Evolutionary conservation across 2,888 invertebrate species (phyloP), one percentile per base, ranked within the genome.

Genomic region (Diarsia brunnea): DNA sequence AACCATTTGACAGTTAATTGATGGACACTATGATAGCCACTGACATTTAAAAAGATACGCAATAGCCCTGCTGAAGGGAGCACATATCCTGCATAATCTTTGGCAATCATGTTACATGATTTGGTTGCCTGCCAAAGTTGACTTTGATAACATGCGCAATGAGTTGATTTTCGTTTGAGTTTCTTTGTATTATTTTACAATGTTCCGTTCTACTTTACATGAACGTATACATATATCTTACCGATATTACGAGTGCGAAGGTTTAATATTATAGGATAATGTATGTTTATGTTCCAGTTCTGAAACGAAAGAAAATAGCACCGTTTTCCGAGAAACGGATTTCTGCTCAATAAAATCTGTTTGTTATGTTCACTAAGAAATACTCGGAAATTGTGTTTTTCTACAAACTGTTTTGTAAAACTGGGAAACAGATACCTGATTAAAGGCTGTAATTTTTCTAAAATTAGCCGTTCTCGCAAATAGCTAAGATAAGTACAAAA

Each of bases 401-500:
- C 5, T 24, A 24, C 16, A 47, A 21, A 12, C 8, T 5, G 4
- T 73, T 49, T 55, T 27, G 27, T 49, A 27, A 24, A 10, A 47
- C 38, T 73, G 24, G 19, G 21, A 27, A 49, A 12, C 10, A 38
- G n/a, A 43, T 58, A 53, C 21, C 47, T 47, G 38, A 63, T 61
- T 12, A 69, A n/a, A 69, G 4, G 47, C 45, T 38, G n/a, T 49
- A 19, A 69, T 69, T 63, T n/a, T 12, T 73, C 47, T 55, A 49
- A 55, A 73, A 73, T 67, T 64, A 78, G n/a, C 7, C 24, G 21
- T 14, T 71, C 24, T 65, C 31, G 45, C 45, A 66, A 47, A 71
- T 16, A 43, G 43, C 24, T 64, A 38, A 64, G 43, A 49, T 73
- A 73, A 31, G 45, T 45, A 27, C 43, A n/a, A 51, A 78, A 78